Evolutionary conservation across 2,797 vertebrate species (phyloP), one percentile per base, ranked within the genome.

Genomic region (Sebastes umbrosus): DNA sequence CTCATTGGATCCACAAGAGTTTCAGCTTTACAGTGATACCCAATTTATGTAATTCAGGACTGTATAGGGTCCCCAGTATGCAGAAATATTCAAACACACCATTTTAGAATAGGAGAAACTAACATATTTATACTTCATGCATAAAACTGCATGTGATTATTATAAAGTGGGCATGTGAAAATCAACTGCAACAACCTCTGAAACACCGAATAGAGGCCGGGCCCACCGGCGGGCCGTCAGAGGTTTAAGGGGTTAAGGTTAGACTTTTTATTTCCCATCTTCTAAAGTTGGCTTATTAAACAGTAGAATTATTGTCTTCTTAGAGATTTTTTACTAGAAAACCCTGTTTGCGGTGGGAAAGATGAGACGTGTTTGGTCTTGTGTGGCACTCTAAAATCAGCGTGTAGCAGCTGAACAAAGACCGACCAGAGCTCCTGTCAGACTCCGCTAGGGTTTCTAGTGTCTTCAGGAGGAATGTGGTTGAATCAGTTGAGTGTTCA

Each of bases 401-500:
- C 8, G 25, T 22, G 12, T 6, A 27, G 13, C 43, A 39, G 32
- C 57, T 73, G 24, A 64, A n/a, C 63, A 16, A 55, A 69, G 65
- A 60, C 31, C 2, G 25, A 7, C 34, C 66, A 3, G 29, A 70
- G 79, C 65, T 20, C 5, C 65, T n/a, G 32, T 70, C 66, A 4
- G 50, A 31, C 52, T 57, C 55, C 62, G 3, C 4, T 6, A 68
- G 29, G 43, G 32, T 59, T 83, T 73, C 71, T 64, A 1, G 50
- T 66, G 69, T 75, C 82, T 36, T 4, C 52, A 8, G 50, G 36
- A 70, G 69, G 59, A 78, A 82, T 81, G 63, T 81, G 46, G 59
- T 20, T 43, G 69, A 22, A 43, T 43, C 63, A 8, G 27, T 16
- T 12, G 70, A 62, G 69, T 52, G 36, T 55, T 62, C 54, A 11